Base-by-base conservation (phyloP, 1,140 invertebrate species). In the Yoshiicerus persimilis region DNA sequence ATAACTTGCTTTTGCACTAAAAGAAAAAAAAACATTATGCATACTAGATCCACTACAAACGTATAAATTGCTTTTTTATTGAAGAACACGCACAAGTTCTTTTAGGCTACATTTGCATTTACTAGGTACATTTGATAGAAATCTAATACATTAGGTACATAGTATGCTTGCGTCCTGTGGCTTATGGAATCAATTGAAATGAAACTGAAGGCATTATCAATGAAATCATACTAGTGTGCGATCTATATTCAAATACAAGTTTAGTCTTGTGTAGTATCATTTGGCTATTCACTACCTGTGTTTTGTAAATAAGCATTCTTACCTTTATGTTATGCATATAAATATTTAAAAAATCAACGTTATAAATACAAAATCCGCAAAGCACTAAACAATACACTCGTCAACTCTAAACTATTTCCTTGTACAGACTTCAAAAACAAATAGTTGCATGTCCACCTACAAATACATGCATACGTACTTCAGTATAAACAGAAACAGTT, bases 11-110 rank as follows among this genome's bases (percentile, higher is more conserved):
- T 39, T 3, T 39, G n/a, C n/a, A n/a, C n/a, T n/a, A n/a, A n/a
- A n/a, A 39, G 38, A 39, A 11, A 56, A 56, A 20, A 16, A n/a
- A n/a, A 56, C n/a, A n/a, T n/a, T n/a, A n/a, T n/a, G n/a, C n/a
- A n/a, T n/a, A n/a, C n/a, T n/a, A n/a, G n/a, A n/a, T n/a, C n/a
- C n/a, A n/a, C n/a, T n/a, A 56, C 47, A 5, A n/a, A 30, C 64
- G 64, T 70, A 70, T 70, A 70, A 70, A 70, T 70, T 70, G 64
- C 64, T n/a, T 70, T n/a, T n/a, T 70, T 70, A 70, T 70, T 70
- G 0, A 70, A n/a, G 6, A 64, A 20, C 64, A n/a, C n/a, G n/a
- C n/a, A n/a, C n/a, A n/a, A n/a, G n/a, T n/a, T n/a, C n/a, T n/a
- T 56, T 9, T 11, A 70, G 13, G 27, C 13, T 70, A 27, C 64